phyloP scores from a whole-genome alignment of 2,797 vertebrate genomes.

The Chelon auratus region DNA sequence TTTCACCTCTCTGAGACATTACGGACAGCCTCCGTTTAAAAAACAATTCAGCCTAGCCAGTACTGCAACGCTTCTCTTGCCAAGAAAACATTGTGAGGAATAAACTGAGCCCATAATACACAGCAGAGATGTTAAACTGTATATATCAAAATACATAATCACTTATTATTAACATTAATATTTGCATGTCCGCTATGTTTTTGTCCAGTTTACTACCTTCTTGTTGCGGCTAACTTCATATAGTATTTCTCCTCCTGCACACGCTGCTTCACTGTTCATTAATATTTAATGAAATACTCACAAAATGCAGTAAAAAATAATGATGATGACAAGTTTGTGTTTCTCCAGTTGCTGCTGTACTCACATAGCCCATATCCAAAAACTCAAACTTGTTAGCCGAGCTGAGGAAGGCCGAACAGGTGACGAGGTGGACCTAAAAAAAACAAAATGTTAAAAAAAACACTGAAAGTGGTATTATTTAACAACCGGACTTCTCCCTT shows the following conservation, averaged over 20 bases:
- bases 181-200: neutral
- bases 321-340: neutral
- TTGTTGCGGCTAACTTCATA: neutral
- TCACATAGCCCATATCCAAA: constrained; percentile 93
- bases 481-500: neutral
- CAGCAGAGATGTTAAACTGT: neutral
- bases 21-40: constrained; percentile 37
- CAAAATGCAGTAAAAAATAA: neutral
- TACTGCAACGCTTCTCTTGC: constrained; percentile 7
- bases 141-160: neutral
- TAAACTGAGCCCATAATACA: neutral
- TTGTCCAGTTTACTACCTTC: neutral
- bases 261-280: neutral
- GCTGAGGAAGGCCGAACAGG: constrained; percentile 92
- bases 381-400: constrained; percentile 94
- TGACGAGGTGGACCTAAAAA: constrained; percentile 90
- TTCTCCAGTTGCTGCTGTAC: constrained; percentile 59
- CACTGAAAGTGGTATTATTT: neutral
- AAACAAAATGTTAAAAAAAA: constrained; percentile 6
- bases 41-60: constrained; percentile 13
- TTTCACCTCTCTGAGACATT: constrained; percentile 41
- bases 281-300: neutral
- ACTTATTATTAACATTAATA: neutral
- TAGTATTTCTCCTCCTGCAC: neutral
- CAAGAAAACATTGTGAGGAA: constrained; percentile 19